These are phyloP conservation scores for Tiliqua scincoides DNA, from an alignment of 2,113 vertebrate species.

Conservation along the genomic window DNA sequence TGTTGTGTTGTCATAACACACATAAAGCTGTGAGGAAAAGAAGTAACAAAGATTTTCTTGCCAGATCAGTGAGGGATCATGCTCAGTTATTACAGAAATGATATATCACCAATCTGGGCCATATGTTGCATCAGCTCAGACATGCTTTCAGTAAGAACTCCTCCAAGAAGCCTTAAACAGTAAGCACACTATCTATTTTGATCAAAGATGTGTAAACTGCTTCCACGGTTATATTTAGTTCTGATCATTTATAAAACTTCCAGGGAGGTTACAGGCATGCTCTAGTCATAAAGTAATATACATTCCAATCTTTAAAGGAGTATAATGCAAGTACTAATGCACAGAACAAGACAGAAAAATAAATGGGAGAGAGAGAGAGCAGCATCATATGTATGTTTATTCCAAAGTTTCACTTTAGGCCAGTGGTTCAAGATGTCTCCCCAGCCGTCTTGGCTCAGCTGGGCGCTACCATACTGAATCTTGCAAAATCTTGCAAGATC, in stretches of 20 bases:
- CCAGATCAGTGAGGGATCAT: no score
- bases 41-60: no score
- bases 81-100: no score
- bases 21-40: no score
- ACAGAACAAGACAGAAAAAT: background rate
- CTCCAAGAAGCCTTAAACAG: background rate
- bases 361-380: background rate
- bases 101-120: no score
- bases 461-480: no score
- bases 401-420: no score
- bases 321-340: background rate
- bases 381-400: no score
- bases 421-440: no score
- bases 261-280: background rate
- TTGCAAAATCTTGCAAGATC: no score
- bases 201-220: background rate
- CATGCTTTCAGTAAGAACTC: background rate
- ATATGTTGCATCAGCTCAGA: background rate
- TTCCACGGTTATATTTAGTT: background rate
- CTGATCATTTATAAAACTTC: background rate
- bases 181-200: background rate
- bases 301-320: background rate
- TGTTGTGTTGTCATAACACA: no score
- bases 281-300: background rate
- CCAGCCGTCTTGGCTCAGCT: no score